Base-by-base conservation (phyloP, 2,113 vertebrate species). In the Chiloscyllium plagiosum region DNA sequence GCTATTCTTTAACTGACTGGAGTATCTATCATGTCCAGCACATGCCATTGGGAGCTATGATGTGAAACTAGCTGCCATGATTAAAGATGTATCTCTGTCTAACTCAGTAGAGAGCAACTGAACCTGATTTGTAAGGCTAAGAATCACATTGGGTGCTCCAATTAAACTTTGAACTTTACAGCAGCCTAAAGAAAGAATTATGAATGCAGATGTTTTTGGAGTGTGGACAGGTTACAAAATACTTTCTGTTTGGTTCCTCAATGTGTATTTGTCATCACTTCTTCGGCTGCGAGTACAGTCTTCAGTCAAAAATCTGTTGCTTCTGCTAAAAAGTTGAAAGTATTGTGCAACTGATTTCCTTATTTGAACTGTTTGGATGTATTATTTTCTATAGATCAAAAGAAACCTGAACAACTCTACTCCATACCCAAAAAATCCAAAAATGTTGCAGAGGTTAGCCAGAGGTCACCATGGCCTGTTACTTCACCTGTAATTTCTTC, bases 351-450 rank as follows among this genome's bases (percentile, higher is more conserved):
- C 17, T 66, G 19, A 93, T 93, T 66, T 83, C 56, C 33, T 90
- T 50, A 29, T 69, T 94, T 95, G 69, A 95, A 50, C 24, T 95
- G 22, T 69, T 52, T 76, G 42, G 50, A 72, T 72, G 1, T 69
- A 26, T 76, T 76, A 95, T 42, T 70, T 95, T 72, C 42, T 52
- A 95, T 29, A 13, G 42, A 72, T 72, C 94, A 72, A 26, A 95
- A 72, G 94, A 52, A 66, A 68, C 20, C 61, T 66, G 89, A 93
- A 20, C 89, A 95, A 50, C 29, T 72, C 94, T 95, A 95, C 47
- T 50, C 68, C 69, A 72, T 95, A 72, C 94, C 94, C 69, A 70
- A 95, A 95, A 95, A 72, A 76, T 95, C 69, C 22, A 24, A 52
- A 52, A 50, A 95, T 72, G 4, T 33, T 72, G 0, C 42, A 95